phyloP scores from a whole-genome alignment of 2,888 invertebrate genomes.

The Melieria omissa region DNA sequence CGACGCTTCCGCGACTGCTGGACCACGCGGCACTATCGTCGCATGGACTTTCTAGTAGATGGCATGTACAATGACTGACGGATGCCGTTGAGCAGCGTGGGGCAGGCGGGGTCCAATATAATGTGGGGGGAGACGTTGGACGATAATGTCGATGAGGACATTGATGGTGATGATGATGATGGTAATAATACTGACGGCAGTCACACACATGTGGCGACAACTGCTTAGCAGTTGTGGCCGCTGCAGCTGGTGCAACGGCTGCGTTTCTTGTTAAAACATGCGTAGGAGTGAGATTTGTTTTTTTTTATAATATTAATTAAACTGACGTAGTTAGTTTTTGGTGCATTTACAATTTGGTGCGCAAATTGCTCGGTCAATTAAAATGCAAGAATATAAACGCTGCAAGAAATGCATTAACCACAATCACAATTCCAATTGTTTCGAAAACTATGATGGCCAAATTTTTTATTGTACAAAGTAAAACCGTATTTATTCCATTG shows the following conservation, averaged over 20 bases:
- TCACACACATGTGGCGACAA: conserved; percentile 14
- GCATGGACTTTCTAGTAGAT: conserved; percentile 90
- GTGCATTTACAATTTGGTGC: too few species aligned
- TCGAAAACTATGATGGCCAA: too few species aligned
- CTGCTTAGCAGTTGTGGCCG: conserved; percentile 41
- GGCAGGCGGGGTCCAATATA: neutral
- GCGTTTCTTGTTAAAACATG: neutral
- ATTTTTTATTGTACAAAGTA: too few species aligned
- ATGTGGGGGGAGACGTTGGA: conserved; percentile 2
- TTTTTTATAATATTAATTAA: too few species aligned
- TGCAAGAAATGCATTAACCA: too few species aligned
- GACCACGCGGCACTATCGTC: conserved; percentile 85
- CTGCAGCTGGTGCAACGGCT: neutral
- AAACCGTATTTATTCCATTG: too few species aligned
- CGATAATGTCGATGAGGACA: conserved; percentile 12
- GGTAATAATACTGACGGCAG: neutral
- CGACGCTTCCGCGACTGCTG: conserved; percentile 83
- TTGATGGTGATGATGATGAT: conserved; percentile 34
- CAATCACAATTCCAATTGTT: too few species aligned
- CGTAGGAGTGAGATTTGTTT: conserved; percentile 27
- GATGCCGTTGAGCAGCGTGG: conserved; percentile 18
- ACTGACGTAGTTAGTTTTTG: too few species aligned
- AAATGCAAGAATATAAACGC: neutral
- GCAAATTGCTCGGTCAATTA: conserved; percentile 1
- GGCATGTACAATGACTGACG: conserved; percentile 87